Conservation (phyloP, 2,888 invertebrate species). For the Tethea ocularis region DNA sequence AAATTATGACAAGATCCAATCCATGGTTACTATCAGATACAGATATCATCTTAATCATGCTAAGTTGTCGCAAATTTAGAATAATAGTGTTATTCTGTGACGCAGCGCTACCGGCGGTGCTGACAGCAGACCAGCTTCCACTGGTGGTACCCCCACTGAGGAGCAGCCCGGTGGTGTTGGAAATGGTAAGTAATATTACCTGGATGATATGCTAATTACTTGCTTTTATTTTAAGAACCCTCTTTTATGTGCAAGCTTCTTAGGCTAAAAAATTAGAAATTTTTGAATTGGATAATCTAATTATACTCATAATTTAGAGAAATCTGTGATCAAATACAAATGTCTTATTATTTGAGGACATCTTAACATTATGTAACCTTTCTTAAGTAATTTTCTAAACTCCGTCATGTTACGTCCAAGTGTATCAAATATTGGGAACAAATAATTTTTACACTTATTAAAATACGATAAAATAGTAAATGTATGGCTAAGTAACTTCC, state of each 20-base stretch:
- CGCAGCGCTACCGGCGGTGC: slow-evolving; percentile 95
- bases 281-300: no score
- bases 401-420: no score
- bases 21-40: background rate
- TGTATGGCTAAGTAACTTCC: no score
- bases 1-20: background rate
- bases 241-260: slow-evolving; percentile 16
- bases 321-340: background rate
- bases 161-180: slow-evolving; percentile 92
- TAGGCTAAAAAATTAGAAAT: no score
- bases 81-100: slow-evolving; percentile 27
- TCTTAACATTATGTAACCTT: no score
- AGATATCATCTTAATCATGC: background rate
- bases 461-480: no score
- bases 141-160: slow-evolving; percentile 90
- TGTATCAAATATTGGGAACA: no score
- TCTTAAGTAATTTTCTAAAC: no score
- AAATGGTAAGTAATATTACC: slow-evolving; percentile 59
- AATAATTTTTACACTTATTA: no score
- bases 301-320: background rate
- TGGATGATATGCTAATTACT: background rate
- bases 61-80: background rate
- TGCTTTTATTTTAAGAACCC: background rate
- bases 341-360: no score
- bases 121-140: slow-evolving; percentile 92